Base-by-base conservation (phyloP, 2,888 invertebrate species). In the Marronus borbonicus region DNA sequence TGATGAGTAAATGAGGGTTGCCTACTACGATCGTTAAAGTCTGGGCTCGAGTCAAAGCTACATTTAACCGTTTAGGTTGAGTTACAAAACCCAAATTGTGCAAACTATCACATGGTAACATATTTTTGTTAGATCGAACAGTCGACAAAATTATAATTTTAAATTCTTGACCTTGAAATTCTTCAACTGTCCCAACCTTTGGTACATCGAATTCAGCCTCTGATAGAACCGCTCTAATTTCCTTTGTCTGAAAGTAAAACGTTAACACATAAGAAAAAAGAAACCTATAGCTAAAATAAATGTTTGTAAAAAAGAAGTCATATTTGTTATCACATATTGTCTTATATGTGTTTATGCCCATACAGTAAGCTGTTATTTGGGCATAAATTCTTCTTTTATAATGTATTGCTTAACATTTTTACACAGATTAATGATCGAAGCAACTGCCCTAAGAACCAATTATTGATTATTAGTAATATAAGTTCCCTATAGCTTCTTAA, bases 31-130 rank as follows among this genome's bases (percentile, higher is more conserved):
- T 90, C 4, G 95, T 90, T 36, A 97, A 90, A 7, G 94, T 92
- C 86, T 95, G 93, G 10, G 97, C 95, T 81, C 98, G 91, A 0
- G 97, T 97, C 69, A 98, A 91, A 0, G 97, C 94, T 0, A 98
- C 98, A 89, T 98, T 98, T 83, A 98, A 90, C 79, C 98, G 91
- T 86, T 94, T 94, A 0, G 94, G 93, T 81, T 93, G 93, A 24
- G 91, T 90, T 0, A 96, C 90, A 85, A 96, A 96, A 1, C 95
- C 95, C 49, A 96, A 87, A n/a, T 90, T 88, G 81, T 91, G 89
- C 76, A 87, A 88, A 3, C 90, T 79, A 81, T 93, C 92, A 0
- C 86, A 83, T 0, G 83, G 74, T 20, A 91, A 80, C 28, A 89
- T 84, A 60, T 88, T 84, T 12, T 86, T 85, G 8, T 88, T 86